Conservation (phyloP, 2,797 vertebrate species). For the Phrynocephalus guinanensis region DNA sequence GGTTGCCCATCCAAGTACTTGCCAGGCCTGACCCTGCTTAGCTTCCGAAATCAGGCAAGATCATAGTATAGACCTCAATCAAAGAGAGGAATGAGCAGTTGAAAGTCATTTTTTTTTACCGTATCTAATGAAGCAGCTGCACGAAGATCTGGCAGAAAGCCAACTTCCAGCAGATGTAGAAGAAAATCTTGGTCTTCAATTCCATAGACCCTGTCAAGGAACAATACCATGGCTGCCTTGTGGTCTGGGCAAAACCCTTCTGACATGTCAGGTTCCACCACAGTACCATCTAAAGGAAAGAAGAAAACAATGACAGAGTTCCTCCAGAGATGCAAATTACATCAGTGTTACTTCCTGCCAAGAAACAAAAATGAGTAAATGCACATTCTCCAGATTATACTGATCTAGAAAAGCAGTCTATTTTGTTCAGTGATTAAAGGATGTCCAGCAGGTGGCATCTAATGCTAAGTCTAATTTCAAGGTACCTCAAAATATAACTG, state of each 20-base stretch:
- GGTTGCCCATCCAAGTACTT: too few relatives aligned
- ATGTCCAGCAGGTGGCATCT: too few relatives aligned
- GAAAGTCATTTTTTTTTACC: slow-evolving; percentile 72
- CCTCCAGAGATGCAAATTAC: slow-evolving; percentile 29
- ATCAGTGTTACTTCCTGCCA: slow-evolving; percentile 33
- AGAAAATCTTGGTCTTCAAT: slow-evolving; percentile 96
- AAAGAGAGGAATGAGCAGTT: not conserved
- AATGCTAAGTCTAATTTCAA: not conserved
- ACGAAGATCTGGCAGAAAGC: slow-evolving; percentile 95
- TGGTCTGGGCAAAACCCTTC: slow-evolving; percentile 98
- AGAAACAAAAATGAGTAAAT: not conserved
- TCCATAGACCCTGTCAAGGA: slow-evolving; percentile 96
- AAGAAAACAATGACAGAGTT: slow-evolving; percentile 65
- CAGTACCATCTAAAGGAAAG: slow-evolving; percentile 88
- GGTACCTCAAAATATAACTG: not conserved
- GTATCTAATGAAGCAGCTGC: slow-evolving; percentile 96
- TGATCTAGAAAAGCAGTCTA: slow-evolving; percentile 8
- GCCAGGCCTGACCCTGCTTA: too few relatives aligned
- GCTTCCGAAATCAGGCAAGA: too few relatives aligned
- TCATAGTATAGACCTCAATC: not conserved
- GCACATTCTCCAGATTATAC: not conserved
- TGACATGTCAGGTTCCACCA: slow-evolving; percentile 96
- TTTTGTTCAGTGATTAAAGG: slow-evolving; percentile 5
- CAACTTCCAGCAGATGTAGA: slow-evolving; percentile 93
- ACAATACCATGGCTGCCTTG: slow-evolving; percentile 98